Evolutionary conservation across 2,113 vertebrate species (phyloP).

Genomic region (Coreoperca whiteheadi): DNA sequence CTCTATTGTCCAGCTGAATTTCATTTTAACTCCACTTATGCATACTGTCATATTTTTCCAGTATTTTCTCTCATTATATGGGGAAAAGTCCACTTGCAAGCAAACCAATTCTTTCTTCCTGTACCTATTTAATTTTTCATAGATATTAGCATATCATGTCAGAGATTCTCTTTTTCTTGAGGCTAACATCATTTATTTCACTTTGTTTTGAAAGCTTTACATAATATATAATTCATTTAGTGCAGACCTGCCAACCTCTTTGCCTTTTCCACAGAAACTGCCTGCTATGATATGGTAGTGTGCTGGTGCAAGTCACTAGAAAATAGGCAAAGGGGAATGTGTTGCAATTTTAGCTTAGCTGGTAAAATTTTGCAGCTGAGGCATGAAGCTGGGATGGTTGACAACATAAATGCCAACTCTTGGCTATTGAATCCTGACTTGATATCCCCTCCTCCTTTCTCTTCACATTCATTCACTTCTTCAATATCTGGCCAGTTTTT

Average conservation of each 20-base stretch:
- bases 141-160: constrained; percentile 40
- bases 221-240: constrained; percentile 58
- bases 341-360: constrained; percentile 43
- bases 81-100: constrained; percentile 20
- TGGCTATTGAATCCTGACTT: constrained; percentile 40
- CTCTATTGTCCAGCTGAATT: constrained; percentile 28
- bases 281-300: constrained; percentile 22
- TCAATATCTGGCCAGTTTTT: constrained; percentile 46
- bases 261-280: constrained; percentile 38
- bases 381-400: constrained; percentile 54
- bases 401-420: constrained; percentile 60
- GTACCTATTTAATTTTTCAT: constrained; percentile 44
- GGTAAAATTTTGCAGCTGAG: constrained; percentile 40
- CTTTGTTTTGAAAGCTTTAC: constrained; percentile 54
- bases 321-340: constrained; percentile 31
- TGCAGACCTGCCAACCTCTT: constrained; percentile 38
- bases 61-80: constrained; percentile 26
- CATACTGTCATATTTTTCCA: constrained; percentile 12
- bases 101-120: constrained; percentile 11
- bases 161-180: constrained; percentile 32
- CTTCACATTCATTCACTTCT: constrained; percentile 60
- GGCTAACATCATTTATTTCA: constrained; percentile 45
- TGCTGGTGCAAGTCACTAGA: constrained; percentile 30
- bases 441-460: constrained; percentile 39
- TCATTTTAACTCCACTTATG: constrained; percentile 49